Evolutionary conservation across 2,113 vertebrate genomes (phyloP).

Genomic region (Odontophorus gujanensis): DNA sequence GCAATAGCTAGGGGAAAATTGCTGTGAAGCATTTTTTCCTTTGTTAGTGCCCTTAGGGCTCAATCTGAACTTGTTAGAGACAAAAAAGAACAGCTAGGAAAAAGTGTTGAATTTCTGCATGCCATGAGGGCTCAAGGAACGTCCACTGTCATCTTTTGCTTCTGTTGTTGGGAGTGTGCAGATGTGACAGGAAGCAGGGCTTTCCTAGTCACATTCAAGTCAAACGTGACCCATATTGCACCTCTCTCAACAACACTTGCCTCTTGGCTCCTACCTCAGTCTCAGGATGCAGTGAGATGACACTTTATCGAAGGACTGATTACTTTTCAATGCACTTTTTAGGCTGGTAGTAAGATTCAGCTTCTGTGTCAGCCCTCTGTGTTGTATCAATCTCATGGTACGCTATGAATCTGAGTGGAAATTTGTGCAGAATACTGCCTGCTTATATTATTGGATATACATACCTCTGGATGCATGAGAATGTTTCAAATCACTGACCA

Average conservation of each 20-base stretch:
- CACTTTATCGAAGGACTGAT: neutral
- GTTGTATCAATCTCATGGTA: neutral
- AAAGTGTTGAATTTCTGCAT: slow-evolving; percentile 47
- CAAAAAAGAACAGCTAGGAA: slow-evolving; percentile 55
- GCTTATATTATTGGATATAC: neutral
- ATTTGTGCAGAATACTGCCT: neutral
- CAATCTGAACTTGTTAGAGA: slow-evolving; percentile 66
- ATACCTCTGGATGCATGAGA: neutral
- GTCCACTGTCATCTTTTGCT: neutral
- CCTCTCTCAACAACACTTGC: neutral
- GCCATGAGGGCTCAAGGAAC: slow-evolving; percentile 5
- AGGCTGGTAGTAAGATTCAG: neutral
- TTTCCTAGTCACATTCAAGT: neutral
- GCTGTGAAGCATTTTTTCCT: slow-evolving; percentile 69
- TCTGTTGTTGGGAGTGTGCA: neutral
- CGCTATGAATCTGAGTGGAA: neutral
- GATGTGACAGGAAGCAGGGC: neutral
- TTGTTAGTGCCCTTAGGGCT: slow-evolving; percentile 70
- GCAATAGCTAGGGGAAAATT: slow-evolving; percentile 58
- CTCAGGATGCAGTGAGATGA: neutral
- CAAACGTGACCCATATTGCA: neutral
- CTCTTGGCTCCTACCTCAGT: neutral
- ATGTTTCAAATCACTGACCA: neutral
- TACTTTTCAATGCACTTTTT: neutral
- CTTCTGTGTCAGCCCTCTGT: neutral